Base-by-base conservation (phyloP, 2,113 vertebrate species). In the Festucalex cinctus region DNA sequence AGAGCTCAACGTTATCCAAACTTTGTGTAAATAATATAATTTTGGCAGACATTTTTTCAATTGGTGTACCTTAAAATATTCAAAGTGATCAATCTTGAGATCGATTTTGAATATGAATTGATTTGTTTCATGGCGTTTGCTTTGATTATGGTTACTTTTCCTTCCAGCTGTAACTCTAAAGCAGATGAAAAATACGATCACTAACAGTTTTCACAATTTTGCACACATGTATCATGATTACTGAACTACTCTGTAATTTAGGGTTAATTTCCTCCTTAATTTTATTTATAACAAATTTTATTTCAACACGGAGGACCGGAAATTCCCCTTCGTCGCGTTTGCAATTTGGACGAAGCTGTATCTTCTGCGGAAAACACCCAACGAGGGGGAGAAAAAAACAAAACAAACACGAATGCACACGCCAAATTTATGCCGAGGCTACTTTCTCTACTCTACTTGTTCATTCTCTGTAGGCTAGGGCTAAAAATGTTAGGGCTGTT, bases 361-460 rank as follows among this genome's bases (percentile, higher is more conserved):
- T 66, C 19, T 69, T 59, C 64, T 67, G 64, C 58, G 72, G 79
- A 78, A 81, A 79, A 81, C 73, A 79, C 53, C 54, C 64, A 37
- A 53, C 59, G 32, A 46, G 46, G 19, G 7, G 19, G 41, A 16
- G 37, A 9, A 9, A 22, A 12, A 36, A 20, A 5, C 5, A 70
- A 61, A 32, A 44, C n/a, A 43, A 51, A 22, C 4, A 26, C 22
- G 5, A 9, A 54, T 7, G 10, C 22, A 54, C 51, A 26, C 24
- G 32, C 17, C 54, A 57, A 57, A 8, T 20, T 48, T 14, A 72
- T 36, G 66, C 12, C 13, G 43, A 63, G 39, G 46, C 19, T 22
- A 28, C 64, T 65, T 53, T 62, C 0, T 9, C 1, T 24, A 19
- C 59, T 10, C 32, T 20, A 9, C 60, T 44, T 39, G 12, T 20